Percentiles rank a stretch among this genome's conserved stretches.
These are phyloP conservation scores for Saccostrea glomerata DNA, from an alignment of 1,140 invertebrate species.

Conservation along the genomic window DNA sequence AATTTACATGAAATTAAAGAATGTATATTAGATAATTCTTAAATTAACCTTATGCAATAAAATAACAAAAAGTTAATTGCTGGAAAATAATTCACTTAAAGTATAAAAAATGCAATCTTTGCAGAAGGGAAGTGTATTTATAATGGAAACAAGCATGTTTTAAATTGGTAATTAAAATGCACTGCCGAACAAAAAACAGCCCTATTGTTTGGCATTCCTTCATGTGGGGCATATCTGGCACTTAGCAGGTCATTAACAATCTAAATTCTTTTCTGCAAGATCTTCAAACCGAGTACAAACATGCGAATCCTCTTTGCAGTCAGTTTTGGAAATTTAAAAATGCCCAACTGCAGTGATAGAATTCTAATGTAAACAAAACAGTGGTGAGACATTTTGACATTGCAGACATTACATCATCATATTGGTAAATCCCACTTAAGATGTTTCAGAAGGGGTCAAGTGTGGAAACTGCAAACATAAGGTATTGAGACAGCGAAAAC, in stretches of 20 bases:
- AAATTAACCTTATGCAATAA: not conserved
- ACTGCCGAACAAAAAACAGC: not conserved
- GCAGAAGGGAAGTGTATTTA: not conserved
- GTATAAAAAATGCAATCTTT: not conserved
- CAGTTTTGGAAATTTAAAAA: not conserved
- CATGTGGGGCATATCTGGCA: not conserved
- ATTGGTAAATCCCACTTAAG: not conserved
- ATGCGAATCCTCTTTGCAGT: not conserved
- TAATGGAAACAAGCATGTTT: not conserved
- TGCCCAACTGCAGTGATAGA: not conserved
- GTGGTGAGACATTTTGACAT: not conserved
- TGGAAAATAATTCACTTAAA: slow-evolving; percentile 1
- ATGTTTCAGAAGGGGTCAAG: not conserved
- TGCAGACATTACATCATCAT: not conserved
- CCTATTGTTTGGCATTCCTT: not conserved
- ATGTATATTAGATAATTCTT: not conserved
- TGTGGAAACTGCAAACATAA: not conserved
- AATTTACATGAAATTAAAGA: not conserved
- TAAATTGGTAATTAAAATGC: slow-evolving; percentile 23
- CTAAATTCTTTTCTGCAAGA: not conserved
- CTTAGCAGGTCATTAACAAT: slow-evolving; percentile 4
- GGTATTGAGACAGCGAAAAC: not conserved
- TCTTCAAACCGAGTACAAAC: not conserved
- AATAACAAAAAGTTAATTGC: not conserved
- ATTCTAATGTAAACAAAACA: slow-evolving; percentile 18